Conservation (phyloP, 2,113 vertebrate species). For the Lonchura striata region DNA sequence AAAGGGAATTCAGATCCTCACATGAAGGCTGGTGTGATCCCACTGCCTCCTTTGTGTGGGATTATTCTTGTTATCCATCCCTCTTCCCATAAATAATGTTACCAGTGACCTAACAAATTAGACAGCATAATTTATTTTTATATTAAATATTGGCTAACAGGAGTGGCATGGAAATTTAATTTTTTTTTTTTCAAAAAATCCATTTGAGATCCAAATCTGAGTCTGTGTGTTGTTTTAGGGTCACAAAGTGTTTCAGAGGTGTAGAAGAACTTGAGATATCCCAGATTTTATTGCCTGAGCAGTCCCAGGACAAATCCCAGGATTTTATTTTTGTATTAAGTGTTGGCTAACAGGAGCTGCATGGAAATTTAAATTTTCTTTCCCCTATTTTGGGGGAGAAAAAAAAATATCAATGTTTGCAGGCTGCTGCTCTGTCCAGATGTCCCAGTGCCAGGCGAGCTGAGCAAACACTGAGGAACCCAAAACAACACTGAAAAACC, state of each 20-base stretch:
- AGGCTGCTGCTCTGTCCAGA: background rate
- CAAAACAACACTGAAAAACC: background rate
- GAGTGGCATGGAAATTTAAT: background rate
- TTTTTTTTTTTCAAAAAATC: background rate
- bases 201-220: background rate
- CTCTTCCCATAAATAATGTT: background rate
- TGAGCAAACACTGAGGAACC: background rate
- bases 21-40: background rate
- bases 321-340: background rate
- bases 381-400: fast-evolving
- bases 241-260: background rate
- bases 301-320: background rate
- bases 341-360: background rate
- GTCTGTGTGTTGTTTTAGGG: background rate
- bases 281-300: background rate
- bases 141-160: background rate
- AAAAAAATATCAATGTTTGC: fast-evolving
- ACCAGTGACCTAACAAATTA: background rate
- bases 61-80: background rate
- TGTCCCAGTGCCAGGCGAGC: background rate
- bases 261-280: background rate
- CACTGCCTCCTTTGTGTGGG: fast-evolving
- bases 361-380: background rate
- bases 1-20: background rate
- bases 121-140: background rate